Conservation (phyloP, 37 sponge, comb jelly and placozoan species). For the Crambe crambe region DNA sequence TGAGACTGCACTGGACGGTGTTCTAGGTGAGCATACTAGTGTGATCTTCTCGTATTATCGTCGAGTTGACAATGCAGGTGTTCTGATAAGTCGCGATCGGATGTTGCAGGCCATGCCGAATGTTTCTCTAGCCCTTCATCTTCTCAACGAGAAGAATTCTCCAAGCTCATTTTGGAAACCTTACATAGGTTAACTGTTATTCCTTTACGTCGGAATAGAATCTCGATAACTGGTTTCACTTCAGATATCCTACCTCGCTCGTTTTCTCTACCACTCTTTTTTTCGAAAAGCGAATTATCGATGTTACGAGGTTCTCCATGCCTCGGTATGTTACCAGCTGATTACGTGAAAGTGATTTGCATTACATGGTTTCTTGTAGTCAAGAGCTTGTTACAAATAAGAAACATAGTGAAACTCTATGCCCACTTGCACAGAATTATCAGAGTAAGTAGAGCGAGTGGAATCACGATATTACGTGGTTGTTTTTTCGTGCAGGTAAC, state of each 20-base stretch:
- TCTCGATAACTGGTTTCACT: not conserved
- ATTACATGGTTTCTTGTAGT: conserved; percentile 15
- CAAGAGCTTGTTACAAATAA: conserved; percentile 55
- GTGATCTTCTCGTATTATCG: not conserved
- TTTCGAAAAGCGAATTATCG: conserved; percentile 55
- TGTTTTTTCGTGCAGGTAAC: not conserved
- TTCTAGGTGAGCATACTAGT: conserved; percentile 24
- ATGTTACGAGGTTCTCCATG: conserved; percentile 59
- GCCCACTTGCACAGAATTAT: conserved; percentile 61
- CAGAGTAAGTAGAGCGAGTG: conserved; percentile 30
- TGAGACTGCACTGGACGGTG: conserved; percentile 27
- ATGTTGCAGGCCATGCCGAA: conserved; percentile 76
- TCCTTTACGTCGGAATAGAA: not conserved
- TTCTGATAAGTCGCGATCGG: conserved; percentile 38
- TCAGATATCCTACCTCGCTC: conserved; percentile 67
- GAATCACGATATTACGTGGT: not conserved
- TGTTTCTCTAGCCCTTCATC: conserved; percentile 58
- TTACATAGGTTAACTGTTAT: conserved; percentile 63
- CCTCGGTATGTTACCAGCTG: conserved; percentile 25
- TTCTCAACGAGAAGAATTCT: conserved; percentile 64
- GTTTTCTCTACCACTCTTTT: conserved; percentile 70
- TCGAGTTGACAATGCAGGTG: conserved; percentile 37
- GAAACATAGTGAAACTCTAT: conserved; percentile 70
- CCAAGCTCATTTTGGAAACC: conserved; percentile 74
- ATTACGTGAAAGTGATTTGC: not conserved